phyloP scores from a whole-genome alignment of 1,140 invertebrate species.

The Drosophila littoralis region DNA sequence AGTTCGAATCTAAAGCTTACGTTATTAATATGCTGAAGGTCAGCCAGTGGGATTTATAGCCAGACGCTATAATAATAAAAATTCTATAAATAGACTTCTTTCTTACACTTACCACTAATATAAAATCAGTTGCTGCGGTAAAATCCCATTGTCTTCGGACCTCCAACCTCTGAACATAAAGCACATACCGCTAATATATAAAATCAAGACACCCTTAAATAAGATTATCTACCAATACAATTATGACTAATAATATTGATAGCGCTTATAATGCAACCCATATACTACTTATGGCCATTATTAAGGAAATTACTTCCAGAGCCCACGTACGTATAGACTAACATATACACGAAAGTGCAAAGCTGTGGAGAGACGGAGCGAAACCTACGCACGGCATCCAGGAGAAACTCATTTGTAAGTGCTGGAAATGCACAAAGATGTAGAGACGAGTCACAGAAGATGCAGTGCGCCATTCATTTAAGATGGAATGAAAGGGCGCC shows the following conservation, averaged over 20 bases:
- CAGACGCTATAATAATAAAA: not conserved
- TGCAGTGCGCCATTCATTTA: constrained; percentile 68
- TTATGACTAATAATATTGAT: constrained; percentile 5
- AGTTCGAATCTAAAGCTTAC: not conserved
- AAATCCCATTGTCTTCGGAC: not conserved
- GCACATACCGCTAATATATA: not conserved
- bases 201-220: not conserved
- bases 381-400: constrained; percentile 32
- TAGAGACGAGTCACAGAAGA: constrained; percentile 46
- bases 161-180: not conserved
- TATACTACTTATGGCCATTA: constrained; percentile 5
- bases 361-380: not conserved
- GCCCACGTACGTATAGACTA: constrained; percentile 8
- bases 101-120: no score
- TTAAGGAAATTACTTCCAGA: constrained; percentile 1
- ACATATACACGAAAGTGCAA: not conserved
- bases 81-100: no score
- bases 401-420: constrained; percentile 43
- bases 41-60: no score
- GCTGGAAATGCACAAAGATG: constrained; percentile 47
- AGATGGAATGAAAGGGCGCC: constrained; percentile 57
- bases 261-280: constrained; percentile 3
- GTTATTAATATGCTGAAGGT: no score
- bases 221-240: not conserved
- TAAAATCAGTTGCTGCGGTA: not conserved